Base-by-base conservation (phyloP, 2,113 vertebrate genomes). In the Ahaetulla prasina region DNA sequence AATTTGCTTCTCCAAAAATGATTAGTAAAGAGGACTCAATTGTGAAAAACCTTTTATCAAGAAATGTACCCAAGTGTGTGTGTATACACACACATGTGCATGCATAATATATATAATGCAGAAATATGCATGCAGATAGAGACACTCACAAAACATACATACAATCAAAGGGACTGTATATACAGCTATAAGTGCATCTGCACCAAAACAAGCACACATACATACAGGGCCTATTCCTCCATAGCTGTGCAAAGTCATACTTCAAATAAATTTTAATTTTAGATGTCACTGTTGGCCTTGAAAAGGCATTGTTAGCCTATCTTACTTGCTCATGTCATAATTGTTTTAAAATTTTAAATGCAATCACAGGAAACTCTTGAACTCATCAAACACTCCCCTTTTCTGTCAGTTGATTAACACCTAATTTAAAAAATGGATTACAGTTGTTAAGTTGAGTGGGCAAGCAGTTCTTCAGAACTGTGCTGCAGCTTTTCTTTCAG, bases 161-260 rank as follows among this genome's bases (percentile, higher is more conserved):
- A 92, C 20, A 93, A 90, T 91, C 25, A 55, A 89, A 91, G 92
- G 90, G 49, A 8, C 90, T 93, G 90, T 90, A 89, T 89, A 50
- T 50, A 91, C 88, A 94, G 57, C 25, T 47, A 25, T 54, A 52
- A 39, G 1, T 90, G 2, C 88, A 90, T 90, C 74, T 43, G 55
- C 94, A 87, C 92, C 90, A 43, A 93, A 35, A 94, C 6, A 92
- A 18, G 43, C 89, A 39, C 86, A 63, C 4, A 22, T 54, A 92
- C 60, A 94, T 55, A 93, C 3, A 94, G 94, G 94, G 95, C 95
- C 92, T 91, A 55, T 90, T 92, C 95, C 95, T 94, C 80, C 94
- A 68, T 92, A 94, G 60, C 96, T 93, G 97, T 96, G 97, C 96
- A 98, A 96, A 97, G 92, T 91, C 95, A 96, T 96, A 95, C 86